Evolutionary conservation across 2,888 invertebrate genomes (phyloP).

Genomic region (Rotaria sp.): DNA sequence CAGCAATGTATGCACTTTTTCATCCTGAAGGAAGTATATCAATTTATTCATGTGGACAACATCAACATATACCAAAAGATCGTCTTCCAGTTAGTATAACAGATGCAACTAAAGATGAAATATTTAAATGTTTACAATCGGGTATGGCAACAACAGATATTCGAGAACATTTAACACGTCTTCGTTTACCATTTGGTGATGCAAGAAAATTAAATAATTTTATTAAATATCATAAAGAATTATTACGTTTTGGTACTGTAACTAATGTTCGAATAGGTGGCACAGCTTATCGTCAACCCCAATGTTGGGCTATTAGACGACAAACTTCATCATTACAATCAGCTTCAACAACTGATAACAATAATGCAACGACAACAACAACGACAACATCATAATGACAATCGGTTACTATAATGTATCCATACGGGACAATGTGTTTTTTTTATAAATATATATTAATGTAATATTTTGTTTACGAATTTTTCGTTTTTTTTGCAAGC

Average conservation of each 20-base stretch:
- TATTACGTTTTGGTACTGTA: constrained; percentile 21
- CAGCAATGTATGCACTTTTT: constrained; percentile 14
- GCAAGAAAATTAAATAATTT: constrained; percentile 27
- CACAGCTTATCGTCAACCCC: constrained; percentile 24
- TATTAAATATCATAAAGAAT: constrained; percentile 30
- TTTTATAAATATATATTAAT: background rate
- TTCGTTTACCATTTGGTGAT: constrained; percentile 17
- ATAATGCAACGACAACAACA: background rate
- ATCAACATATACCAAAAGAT: constrained; percentile 30
- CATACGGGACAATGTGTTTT: background rate
- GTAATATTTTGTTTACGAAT: background rate
- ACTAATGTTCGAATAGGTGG: constrained; percentile 25
- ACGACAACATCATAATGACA: background rate
- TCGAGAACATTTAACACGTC: background rate
- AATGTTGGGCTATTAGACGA: constrained; percentile 19
- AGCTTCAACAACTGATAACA: background rate
- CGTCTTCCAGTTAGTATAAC: constrained; percentile 16
- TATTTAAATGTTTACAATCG: background rate
- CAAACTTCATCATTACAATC: background rate
- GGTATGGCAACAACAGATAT: constrained; percentile 26
- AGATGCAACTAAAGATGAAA: constrained; percentile 25
- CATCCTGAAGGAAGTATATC: constrained; percentile 26
- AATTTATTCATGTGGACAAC: constrained; percentile 21
- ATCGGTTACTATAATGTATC: no score
- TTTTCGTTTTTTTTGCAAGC: background rate